Percentiles rank a stretch among this genome's conserved stretches.
These are phyloP conservation scores for Agrochola litura DNA, from an alignment of 2,888 invertebrate genomes.

Conservation along the genomic window DNA sequence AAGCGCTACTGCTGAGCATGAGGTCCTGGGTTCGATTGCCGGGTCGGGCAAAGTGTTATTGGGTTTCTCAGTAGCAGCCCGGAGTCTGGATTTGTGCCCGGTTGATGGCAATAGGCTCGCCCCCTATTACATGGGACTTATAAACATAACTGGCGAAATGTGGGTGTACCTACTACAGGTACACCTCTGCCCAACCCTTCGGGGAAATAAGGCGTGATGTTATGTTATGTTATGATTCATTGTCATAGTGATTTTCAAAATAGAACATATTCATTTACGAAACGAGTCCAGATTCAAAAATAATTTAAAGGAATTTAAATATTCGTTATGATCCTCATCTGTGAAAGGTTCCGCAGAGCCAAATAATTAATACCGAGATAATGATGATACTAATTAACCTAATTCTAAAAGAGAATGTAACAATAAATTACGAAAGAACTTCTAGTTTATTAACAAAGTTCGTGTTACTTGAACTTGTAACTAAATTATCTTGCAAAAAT, in stretches of 20 bases:
- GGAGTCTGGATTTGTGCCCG: no score
- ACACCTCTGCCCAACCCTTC: no score
- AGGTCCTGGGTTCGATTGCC: no score
- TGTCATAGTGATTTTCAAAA: conserved; percentile 10
- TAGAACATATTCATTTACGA: conserved; percentile 9
- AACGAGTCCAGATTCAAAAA: conserved; percentile 18
- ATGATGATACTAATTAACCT: conserved; percentile 38
- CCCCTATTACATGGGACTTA: no score
- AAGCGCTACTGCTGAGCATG: no score
- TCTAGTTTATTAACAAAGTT: conserved; percentile 41
- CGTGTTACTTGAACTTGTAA: conserved; percentile 24
- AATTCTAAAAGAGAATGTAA: conserved; percentile 30
- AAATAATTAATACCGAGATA: conserved; percentile 42
- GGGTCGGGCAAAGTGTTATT: no score
- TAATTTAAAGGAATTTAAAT: conserved; percentile 4
- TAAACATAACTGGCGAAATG: no score
- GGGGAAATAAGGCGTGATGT: no score
- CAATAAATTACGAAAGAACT: conserved; percentile 33
- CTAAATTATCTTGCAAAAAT: conserved; percentile 46
- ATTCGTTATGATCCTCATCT: conserved; percentile 26
- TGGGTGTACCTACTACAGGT: no score
- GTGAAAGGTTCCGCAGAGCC: conserved; percentile 11
- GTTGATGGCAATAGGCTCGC: no score
- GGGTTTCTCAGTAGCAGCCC: no score
- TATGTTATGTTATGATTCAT: no score